Evolutionary conservation across 2,888 invertebrate genomes (phyloP), one percentile per base, ranked within the genome.

Genomic region (Netelia fuscicornis): DNA sequence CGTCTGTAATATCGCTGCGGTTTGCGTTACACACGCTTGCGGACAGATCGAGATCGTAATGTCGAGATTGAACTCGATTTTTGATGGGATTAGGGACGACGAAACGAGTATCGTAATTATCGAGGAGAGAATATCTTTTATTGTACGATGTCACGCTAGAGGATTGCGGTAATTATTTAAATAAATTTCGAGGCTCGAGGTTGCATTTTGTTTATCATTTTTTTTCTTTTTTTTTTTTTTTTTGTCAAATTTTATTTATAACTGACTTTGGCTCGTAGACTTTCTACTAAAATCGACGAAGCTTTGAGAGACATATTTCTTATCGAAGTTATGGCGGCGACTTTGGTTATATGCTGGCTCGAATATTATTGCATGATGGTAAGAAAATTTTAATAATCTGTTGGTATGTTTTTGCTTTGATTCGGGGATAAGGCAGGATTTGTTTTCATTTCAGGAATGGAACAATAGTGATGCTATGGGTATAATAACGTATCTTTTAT

Each of bases 131-230:
- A 83, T 88, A 0, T 79, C 86, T 2, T 8, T 54, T 13, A 83
- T 89, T 11, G 76, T 89, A 37, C 9, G 48, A 25, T 67, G 67
- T 17, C 90, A 90, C 72, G 83, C 68, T 8, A 70, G 82, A 3
- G 88, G 89, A 81, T 71, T 92, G 1, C 71, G 86, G 92, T 92
- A 86, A 89, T 68, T 23, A 23, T 37, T 25, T 20, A 42, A 17
- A 17, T n/a, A n/a, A 10, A 5, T 5, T 54, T 5, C 13, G 54
- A 54, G 13, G n/a, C n/a, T 54, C 17, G 2, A 20, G 2, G 58
- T 20, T 1, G 1, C 17, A 17, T 37, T 17, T 42, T 17, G 17
- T 17, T 17, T 17, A 17, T 56, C 2, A n/a, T 72, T 5, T 11
- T 25, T 25, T 6, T 13, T 52, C 5, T 54, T 17, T 6, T 37